These are phyloP conservation scores for Drosophila santomea DNA, from an alignment of 1,140 invertebrate species.

Conservation along the genomic window DNA sequence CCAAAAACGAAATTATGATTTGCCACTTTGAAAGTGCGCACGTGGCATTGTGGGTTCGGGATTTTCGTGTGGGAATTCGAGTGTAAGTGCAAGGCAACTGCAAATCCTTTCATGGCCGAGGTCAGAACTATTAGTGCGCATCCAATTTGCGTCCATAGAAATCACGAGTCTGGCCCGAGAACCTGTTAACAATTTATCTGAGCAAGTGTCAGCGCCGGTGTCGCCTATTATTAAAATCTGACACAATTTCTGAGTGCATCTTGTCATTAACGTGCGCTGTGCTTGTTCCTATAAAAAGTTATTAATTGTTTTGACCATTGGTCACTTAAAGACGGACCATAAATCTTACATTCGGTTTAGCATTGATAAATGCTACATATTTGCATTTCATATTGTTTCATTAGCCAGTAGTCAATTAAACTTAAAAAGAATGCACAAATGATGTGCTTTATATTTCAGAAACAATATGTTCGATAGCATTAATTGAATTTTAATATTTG, in stretches of 20 bases:
- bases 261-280: conserved; percentile 33
- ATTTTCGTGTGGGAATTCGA: conserved; percentile 29
- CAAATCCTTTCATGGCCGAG: conserved; percentile 82
- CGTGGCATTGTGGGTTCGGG: conserved; percentile 62
- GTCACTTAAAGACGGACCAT: conserved; percentile 15
- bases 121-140: conserved; percentile 77
- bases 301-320: conserved; percentile 47
- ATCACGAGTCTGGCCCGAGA: conserved; percentile 23
- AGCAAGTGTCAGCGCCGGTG: conserved; percentile 48
- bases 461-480: too few species aligned
- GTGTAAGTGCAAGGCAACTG: conserved; percentile 46
- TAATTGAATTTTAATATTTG: too few species aligned
- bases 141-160: conserved; percentile 68
- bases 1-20: conserved; percentile 67
- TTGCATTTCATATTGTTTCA: neutral
- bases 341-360: neutral
- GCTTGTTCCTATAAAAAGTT: conserved; percentile 15
- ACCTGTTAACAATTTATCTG: conserved; percentile 74
- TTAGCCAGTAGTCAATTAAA: neutral
- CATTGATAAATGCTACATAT: conserved; percentile 1
- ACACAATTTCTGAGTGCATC: conserved; percentile 71
- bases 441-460: too few species aligned
- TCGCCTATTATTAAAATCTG: conserved; percentile 66
- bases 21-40: conserved; percentile 55
- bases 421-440: too few species aligned